Conservation (phyloP, 2,113 vertebrate genomes). For the Periophthalmus modestus region DNA sequence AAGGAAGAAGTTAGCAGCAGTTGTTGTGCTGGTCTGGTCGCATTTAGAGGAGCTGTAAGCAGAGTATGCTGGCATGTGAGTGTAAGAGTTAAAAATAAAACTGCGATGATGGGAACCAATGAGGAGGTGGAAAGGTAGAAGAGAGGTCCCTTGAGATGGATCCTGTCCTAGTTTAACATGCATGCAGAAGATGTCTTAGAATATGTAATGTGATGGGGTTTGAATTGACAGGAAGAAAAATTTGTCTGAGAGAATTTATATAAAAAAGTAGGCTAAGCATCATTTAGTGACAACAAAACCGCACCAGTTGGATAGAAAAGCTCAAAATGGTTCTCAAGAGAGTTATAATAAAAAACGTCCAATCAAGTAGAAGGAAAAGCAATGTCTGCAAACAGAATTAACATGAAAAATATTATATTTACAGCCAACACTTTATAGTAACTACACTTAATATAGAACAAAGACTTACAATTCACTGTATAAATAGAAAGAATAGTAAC, state of each 20-base stretch:
- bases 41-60: constrained; percentile 8
- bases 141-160: constrained; percentile 54
- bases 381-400: no score
- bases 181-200: constrained; percentile 19
- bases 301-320: background rate
- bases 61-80: constrained; percentile 26
- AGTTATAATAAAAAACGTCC: no score
- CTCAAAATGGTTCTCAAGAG: background rate
- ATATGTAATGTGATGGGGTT: constrained; percentile 13
- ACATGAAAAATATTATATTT: no score
- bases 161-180: constrained; percentile 64
- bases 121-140: constrained; percentile 47
- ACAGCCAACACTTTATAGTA: no score
- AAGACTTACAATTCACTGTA: no score
- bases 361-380: no score
- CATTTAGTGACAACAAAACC: background rate
- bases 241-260: no score
- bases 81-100: constrained; percentile 73
- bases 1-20: constrained; percentile 1
- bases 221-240: constrained; percentile 4
- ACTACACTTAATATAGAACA: no score
- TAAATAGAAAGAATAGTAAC: no score
- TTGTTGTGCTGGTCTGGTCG: background rate
- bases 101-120: constrained; percentile 47
- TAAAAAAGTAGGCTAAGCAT: background rate